Base-by-base conservation (phyloP, 2,888 invertebrate genomes). In the Plagiodera versicolora region DNA sequence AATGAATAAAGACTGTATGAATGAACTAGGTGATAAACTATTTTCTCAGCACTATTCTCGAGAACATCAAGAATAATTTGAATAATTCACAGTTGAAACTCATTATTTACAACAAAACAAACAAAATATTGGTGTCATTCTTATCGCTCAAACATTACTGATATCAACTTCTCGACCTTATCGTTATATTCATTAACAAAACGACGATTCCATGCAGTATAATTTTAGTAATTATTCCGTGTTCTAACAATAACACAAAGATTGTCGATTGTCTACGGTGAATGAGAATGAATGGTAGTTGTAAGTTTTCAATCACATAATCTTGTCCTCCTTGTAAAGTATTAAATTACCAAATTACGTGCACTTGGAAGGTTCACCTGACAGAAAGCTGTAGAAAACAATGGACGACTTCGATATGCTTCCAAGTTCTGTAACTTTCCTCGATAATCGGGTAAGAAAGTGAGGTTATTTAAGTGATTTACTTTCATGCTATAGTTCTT, bases 361-460 rank as follows among this genome's bases (percentile, higher is more conserved):
- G 32, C 30, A 51, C 18, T 18, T 35, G 16, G 16, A 35, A 1
- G 51, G 30, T 17, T 51, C 17, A n/a, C 1, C 45, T 10, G 20
- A 6, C 11, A 10, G 19, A 19, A 53, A 1, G 45, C 39, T 10
- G 16, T 53, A 16, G 44, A 44, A 16, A 10, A 53, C 17, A 44
- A 56, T 52, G 58, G 60, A 44, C 17, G 39, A 69, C 20, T 66
- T 66, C 50, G 67, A 71, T 58, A 75, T 77, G 75, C 60, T 72
- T 20, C 74, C 75, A 10, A 76, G 75, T 69, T 70, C 73, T 48
- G 72, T 76, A 56, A 73, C 75, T 19, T 74, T 73, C 57, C 48
- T 67, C 30, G 72, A 76, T 46, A 68, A 71, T 58, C 66, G 72
- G 55, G 77, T 77, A 70, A 74, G 77, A 24, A 24, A 5, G 24